Percentiles rank a stretch among this genome's conserved stretches.
phyloP scores from a whole-genome alignment of 2,113 vertebrate genomes.

The Cyphomyrus discorhynchus region DNA sequence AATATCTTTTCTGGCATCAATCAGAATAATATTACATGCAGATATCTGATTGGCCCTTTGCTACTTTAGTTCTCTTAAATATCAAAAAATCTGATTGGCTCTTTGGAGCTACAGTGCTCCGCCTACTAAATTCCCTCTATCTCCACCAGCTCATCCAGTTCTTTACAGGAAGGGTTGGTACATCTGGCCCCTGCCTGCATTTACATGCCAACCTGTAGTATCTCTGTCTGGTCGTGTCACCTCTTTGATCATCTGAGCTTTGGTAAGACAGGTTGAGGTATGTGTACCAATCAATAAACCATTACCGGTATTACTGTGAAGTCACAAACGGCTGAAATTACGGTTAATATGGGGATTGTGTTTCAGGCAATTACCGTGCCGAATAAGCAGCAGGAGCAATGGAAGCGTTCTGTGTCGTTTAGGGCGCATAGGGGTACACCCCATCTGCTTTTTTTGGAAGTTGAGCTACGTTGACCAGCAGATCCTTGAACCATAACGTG shows the following conservation, averaged over 20 bases:
- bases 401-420: background rate
- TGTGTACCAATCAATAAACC: background rate
- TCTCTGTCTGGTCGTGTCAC: background rate
- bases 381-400: background rate
- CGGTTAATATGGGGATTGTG: background rate
- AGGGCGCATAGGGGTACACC: background rate
- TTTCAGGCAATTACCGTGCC: background rate
- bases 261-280: background rate
- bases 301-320: background rate
- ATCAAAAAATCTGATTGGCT: background rate
- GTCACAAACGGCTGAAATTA: background rate
- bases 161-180: background rate
- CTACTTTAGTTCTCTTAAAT: background rate
- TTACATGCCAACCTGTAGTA: background rate
- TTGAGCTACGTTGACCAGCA: background rate
- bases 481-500: background rate
- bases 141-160: background rate
- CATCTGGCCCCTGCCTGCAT: background rate
- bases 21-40: background rate
- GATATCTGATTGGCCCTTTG: background rate
- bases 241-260: background rate
- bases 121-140: background rate
- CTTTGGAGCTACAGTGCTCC: background rate
- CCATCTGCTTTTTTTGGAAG: background rate
- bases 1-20: background rate